A percentile compares a stretch with the other conserved stretches of the same genome.
Conservation (phyloP, 2,888 invertebrate species). For the Nudaria mundana region DNA sequence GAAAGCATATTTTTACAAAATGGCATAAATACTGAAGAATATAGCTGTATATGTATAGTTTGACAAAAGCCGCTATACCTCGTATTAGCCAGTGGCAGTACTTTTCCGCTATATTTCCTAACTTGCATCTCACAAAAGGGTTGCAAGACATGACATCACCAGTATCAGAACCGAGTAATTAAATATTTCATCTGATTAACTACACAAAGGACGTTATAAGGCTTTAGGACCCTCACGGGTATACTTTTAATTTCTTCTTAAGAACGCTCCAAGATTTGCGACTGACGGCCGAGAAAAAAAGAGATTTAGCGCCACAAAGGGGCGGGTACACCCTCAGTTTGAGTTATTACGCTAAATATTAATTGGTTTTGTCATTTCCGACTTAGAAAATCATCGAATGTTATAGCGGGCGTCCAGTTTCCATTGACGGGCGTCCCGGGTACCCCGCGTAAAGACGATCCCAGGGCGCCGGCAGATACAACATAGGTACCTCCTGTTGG, state of each 20-base stretch:
- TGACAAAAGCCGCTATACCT: too few species aligned
- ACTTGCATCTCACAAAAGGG: slow-evolving; percentile 38
- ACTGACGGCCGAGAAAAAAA: slow-evolving; percentile 54
- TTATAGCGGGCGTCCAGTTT: too few species aligned
- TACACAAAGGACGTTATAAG: slow-evolving; percentile 58
- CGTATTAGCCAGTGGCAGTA: too few species aligned
- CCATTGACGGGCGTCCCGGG: too few species aligned
- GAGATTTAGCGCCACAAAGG: slow-evolving; percentile 54
- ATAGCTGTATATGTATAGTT: too few species aligned
- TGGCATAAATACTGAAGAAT: too few species aligned
- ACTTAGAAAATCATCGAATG: too few species aligned
- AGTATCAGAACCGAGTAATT: slow-evolving; percentile 63
- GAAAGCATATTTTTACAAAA: too few species aligned
- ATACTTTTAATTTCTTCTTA: slow-evolving; percentile 74
- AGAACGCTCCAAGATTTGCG: slow-evolving; percentile 57
- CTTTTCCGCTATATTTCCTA: slow-evolving; percentile 24
- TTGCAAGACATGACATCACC: slow-evolving; percentile 47
- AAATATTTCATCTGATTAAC: slow-evolving; percentile 80
- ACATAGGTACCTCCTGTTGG: too few species aligned
- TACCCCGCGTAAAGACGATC: too few species aligned
- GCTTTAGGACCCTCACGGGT: slow-evolving; percentile 54
- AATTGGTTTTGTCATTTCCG: slow-evolving; percentile 55
- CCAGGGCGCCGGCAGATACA: too few species aligned
- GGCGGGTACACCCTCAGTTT: slow-evolving; percentile 52
- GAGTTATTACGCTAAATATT: slow-evolving; percentile 62